Evolutionary conservation across 2,888 invertebrate genomes (phyloP).

Genomic region (Agrochola lychnidis): DNA sequence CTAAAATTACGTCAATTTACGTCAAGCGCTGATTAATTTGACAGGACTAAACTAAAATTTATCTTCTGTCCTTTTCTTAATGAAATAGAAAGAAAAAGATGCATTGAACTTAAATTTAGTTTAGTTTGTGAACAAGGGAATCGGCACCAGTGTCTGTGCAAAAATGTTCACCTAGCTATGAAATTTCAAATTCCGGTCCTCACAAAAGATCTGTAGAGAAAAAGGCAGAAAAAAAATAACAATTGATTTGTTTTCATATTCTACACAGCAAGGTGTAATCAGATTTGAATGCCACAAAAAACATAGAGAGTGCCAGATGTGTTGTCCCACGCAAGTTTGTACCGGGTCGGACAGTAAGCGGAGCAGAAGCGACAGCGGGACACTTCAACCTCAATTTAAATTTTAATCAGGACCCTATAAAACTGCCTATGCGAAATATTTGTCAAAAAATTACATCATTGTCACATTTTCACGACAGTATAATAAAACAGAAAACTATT

Average conservation of each 20-base stretch:
- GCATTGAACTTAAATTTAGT: too few relatives aligned
- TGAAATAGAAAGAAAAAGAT: too few relatives aligned
- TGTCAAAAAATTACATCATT: too few relatives aligned
- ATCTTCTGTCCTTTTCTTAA: too few relatives aligned
- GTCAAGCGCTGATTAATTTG: too few relatives aligned
- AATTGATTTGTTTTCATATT: slow-evolving; percentile 46
- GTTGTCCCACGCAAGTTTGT: slow-evolving; percentile 31
- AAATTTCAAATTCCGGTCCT: not conserved
- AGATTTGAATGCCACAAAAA: slow-evolving; percentile 53
- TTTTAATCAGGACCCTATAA: not conserved
- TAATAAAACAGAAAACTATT: not conserved
- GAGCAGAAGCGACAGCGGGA: not conserved
- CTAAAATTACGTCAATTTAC: too few relatives aligned
- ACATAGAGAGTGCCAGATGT: slow-evolving; percentile 50
- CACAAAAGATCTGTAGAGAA: not conserved
- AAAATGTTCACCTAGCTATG: not conserved
- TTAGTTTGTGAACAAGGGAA: too few relatives aligned
- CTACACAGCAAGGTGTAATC: slow-evolving; percentile 50
- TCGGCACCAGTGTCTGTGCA: too few relatives aligned
- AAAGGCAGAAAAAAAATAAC: slow-evolving; percentile 21
- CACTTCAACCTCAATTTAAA: not conserved
- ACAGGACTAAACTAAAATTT: too few relatives aligned
- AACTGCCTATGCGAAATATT: too few relatives aligned
- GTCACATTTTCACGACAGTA: too few relatives aligned
- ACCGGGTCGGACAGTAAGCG: not conserved